Base-by-base conservation (phyloP, 2,797 vertebrate genomes). In the Onychomys arenicola region DNA sequence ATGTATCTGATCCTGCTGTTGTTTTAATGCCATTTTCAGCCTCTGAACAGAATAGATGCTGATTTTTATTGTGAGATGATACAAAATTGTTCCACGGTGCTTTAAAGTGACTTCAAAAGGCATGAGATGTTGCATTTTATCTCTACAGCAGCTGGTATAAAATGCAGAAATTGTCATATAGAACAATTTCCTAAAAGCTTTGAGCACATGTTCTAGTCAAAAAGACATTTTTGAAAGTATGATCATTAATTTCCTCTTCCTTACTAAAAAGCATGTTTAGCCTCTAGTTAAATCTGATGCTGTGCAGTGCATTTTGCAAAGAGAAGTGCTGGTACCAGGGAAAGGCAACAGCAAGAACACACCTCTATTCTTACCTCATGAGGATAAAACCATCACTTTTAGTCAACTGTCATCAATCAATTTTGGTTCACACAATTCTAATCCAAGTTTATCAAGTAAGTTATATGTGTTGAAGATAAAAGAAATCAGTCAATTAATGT, bases 1-100 rank as follows among this genome's bases (percentile, higher is more conserved):
- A 65, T 73, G 27, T 75, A 55, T 80, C 13, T 57, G 69, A 75
- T 95, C 81, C 57, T 65, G 32, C 49, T 91, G 65, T 52, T 92
- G 71, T 90, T 90, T 90, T 75, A 94, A 88, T 69, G 73, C 59
- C 40, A 93, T 75, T 95, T 76, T 89, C 43, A 86, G 61, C 55
- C 73, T 96, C 63, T 75, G 69, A 96, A 91, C 19, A 92, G 82
- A 91, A 86, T 57, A 91, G 65, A 57, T 94, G 77, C 49, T 83
- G 73, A 94, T 86, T 96, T 91, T 94, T 95, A 94, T 95, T 95
- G 90, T 94, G 46, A 94, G 75, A 81, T 97, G 63, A 87, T 87
- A 94, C 43, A 80, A 91, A 91, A 93, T 90, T 91, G 76, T 91
- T 93, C 37, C 80, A 71, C 57, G 49, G 75, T 90, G 83, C 87